phyloP scores from a whole-genome alignment of 2,113 vertebrate genomes.

The Pholis gunnellus region DNA sequence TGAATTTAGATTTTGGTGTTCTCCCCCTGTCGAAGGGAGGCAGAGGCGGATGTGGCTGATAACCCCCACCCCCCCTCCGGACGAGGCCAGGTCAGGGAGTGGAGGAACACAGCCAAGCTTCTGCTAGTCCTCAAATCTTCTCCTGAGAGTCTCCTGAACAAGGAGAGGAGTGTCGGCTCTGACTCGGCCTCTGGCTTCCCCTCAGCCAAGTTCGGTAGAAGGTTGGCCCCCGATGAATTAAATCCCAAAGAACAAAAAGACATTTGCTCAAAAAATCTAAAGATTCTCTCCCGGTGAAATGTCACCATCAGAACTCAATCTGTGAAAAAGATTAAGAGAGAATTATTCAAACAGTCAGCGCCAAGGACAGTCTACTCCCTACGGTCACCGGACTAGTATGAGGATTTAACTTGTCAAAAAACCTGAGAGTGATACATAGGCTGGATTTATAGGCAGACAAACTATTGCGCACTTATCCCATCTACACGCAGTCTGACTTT shows the following conservation, averaged over 20 bases:
- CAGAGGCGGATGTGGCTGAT: slow-evolving; percentile 66
- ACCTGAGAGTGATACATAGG: slow-evolving; percentile 51
- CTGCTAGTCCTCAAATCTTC: slow-evolving; percentile 65
- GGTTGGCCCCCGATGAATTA: slow-evolving; percentile 27
- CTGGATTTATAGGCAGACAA: slow-evolving; percentile 62
- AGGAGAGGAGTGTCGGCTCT: slow-evolving; percentile 36
- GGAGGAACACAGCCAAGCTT: slow-evolving; percentile 55
- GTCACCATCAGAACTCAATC: slow-evolving; percentile 39
- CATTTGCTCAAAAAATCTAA: slow-evolving; percentile 12
- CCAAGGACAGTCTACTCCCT: neutral
- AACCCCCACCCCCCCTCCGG: slow-evolving; percentile 54
- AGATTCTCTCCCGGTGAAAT: slow-evolving; percentile 15
- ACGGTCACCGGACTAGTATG: slow-evolving; percentile 1
- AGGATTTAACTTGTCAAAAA: slow-evolving; percentile 63
- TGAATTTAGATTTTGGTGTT: slow-evolving; percentile 34
- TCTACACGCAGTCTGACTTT: slow-evolving; percentile 66
- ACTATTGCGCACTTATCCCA: slow-evolving; percentile 65
- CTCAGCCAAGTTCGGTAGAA: slow-evolving; percentile 31
- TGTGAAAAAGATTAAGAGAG: slow-evolving; percentile 49
- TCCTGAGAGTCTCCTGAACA: slow-evolving; percentile 19
- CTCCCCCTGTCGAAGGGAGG: slow-evolving; percentile 31
- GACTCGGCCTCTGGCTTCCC: slow-evolving; percentile 53
- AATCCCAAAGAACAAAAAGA: slow-evolving; percentile 19
- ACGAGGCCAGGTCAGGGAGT: slow-evolving; percentile 56
- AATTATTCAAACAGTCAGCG: slow-evolving; percentile 15